Conservation (phyloP, 2,797 vertebrate genomes). For the Coranthus polyacanthus region DNA sequence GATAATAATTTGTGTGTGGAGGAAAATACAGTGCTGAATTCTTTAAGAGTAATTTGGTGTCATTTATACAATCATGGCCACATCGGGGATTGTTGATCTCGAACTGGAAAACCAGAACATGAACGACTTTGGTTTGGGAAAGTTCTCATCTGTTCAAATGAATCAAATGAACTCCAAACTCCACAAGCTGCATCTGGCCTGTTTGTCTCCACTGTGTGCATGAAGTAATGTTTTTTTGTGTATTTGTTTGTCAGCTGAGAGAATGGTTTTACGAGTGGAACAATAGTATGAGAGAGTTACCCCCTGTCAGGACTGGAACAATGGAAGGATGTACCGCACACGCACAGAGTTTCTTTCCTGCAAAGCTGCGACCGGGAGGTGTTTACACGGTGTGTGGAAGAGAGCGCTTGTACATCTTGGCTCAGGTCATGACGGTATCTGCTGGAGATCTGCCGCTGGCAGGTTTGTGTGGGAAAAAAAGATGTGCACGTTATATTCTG, state of each 20-base stretch:
- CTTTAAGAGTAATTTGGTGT: too few species aligned
- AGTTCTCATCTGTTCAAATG: background rate
- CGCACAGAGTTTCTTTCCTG: constrained; percentile 60
- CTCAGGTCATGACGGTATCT: constrained; percentile 5
- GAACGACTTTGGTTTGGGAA: background rate
- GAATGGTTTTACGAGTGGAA: constrained; percentile 43
- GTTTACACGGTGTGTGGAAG: constrained; percentile 47
- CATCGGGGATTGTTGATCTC: too few species aligned
- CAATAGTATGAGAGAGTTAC: constrained; percentile 59
- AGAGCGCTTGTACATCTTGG: constrained; percentile 22
- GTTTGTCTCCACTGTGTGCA: constrained; percentile 33
- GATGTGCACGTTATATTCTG: too few species aligned
- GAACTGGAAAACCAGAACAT: too few species aligned
- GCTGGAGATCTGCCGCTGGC: too few species aligned
- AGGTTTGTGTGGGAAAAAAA: too few species aligned
- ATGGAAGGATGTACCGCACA: constrained; percentile 80
- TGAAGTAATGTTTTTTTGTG: constrained; percentile 35
- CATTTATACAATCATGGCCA: too few species aligned
- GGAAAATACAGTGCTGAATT: too few species aligned
- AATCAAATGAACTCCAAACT: background rate
- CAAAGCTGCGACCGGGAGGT: constrained; percentile 43
- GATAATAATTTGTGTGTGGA: too few species aligned
- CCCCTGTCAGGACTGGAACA: constrained; percentile 73
- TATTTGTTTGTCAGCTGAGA: constrained; percentile 45
- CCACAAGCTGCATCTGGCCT: background rate